phyloP scores from a whole-genome alignment of 2,888 invertebrate species.

The Xylophagus ater region DNA sequence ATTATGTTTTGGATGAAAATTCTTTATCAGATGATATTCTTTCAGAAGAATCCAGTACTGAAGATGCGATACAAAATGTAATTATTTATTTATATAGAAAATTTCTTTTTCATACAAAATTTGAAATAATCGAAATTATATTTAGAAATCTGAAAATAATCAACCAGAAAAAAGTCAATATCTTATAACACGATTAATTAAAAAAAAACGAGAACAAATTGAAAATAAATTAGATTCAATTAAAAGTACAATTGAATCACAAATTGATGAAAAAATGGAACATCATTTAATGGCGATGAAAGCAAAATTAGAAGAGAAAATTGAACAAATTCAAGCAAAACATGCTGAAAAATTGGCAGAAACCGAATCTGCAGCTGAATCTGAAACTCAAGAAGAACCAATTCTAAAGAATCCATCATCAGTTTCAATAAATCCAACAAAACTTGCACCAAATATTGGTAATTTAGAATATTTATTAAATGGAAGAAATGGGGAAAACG shows the following conservation, averaged over 20 bases:
- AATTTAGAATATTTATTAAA: conserved; percentile 2
- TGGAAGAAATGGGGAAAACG: too few relatives aligned
- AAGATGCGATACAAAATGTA: neutral
- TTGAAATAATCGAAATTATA: neutral
- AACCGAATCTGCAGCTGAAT: neutral
- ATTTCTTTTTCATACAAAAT: too few relatives aligned
- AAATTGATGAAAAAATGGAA: conserved; percentile 9
- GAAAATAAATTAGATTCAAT: conserved; percentile 9
- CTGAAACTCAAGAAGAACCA: neutral
- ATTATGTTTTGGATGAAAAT: conserved; percentile 25
- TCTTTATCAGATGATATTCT: neutral
- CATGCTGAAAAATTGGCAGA: neutral
- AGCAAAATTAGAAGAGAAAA: conserved; percentile 3
- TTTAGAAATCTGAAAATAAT: conserved; percentile 1
- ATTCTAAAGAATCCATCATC: conserved; percentile 8
- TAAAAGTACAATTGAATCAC: conserved; percentile 5
- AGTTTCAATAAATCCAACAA: conserved; percentile 9
- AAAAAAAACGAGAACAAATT: conserved; percentile 6
- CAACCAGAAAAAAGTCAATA: conserved; percentile 2
- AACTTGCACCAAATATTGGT: conserved; percentile 13
- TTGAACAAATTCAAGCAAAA: conserved; percentile 2
- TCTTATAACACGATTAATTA: conserved; percentile 1
- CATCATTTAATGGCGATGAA: conserved; percentile 4
- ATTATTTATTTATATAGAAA: too few relatives aligned
- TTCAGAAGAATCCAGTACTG: neutral